A percentile compares a stretch with the other conserved stretches of the same genome.
Conservation (phyloP, 2,888 invertebrate species). For the Troides oblongomaculatus region DNA sequence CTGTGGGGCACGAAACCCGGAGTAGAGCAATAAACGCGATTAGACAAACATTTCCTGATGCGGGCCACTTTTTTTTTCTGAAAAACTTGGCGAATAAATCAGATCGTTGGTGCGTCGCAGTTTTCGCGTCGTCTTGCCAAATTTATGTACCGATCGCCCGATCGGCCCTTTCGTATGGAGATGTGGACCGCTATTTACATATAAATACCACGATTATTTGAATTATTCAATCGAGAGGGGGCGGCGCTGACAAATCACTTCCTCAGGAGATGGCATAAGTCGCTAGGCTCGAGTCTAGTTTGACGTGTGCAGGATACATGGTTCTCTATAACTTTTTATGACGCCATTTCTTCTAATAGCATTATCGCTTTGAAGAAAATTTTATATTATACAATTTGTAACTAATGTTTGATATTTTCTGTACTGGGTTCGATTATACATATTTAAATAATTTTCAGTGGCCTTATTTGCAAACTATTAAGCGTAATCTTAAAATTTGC, state of each 20-base stretch:
- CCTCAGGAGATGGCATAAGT: slow-evolving; percentile 76
- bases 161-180: slow-evolving; percentile 80
- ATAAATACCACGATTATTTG: slow-evolving; percentile 81
- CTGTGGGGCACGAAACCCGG: slow-evolving; percentile 63
- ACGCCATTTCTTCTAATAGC: slow-evolving; percentile 31
- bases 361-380: slow-evolving; percentile 23
- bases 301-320: slow-evolving; percentile 61
- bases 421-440: neutral
- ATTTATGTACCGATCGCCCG: slow-evolving; percentile 80
- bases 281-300: slow-evolving; percentile 65
- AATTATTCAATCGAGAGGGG: slow-evolving; percentile 81
- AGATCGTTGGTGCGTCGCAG: slow-evolving; percentile 77
- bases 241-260: slow-evolving; percentile 80
- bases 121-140: slow-evolving; percentile 78
- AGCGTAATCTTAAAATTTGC: no score
- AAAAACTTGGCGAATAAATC: slow-evolving; percentile 77
- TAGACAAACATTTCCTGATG: slow-evolving; percentile 79
- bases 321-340: slow-evolving; percentile 49
- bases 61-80: slow-evolving; percentile 67
- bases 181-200: slow-evolving; percentile 79
- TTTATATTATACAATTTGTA: slow-evolving; percentile 25
- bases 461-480: no score
- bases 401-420: neutral
- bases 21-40: slow-evolving; percentile 73
- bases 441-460: no score